Evolutionary conservation across 2,113 vertebrate species (phyloP).

Genomic region (Megaleporinus macrocephalus): DNA sequence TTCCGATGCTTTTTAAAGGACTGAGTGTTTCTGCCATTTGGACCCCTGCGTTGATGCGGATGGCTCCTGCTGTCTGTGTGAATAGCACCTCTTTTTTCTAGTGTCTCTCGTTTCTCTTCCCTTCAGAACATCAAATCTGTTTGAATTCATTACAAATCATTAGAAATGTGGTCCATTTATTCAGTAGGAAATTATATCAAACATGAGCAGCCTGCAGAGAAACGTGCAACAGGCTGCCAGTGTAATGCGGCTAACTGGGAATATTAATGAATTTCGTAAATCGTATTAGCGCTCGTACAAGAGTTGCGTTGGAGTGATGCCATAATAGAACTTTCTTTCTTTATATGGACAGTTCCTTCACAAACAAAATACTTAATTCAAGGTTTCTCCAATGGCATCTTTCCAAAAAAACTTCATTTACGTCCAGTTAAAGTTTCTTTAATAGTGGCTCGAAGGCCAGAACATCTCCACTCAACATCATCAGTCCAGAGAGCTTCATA

Average conservation of each 20-base stretch:
- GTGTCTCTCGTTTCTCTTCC: neutral
- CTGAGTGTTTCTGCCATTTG: slow-evolving; percentile 24
- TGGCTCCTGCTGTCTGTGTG: neutral
- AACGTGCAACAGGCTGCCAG: neutral
- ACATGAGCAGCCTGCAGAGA: neutral
- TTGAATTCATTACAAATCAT: slow-evolving; percentile 1
- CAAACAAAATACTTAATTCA: no score
- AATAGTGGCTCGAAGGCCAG: no score
- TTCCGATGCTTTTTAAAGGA: slow-evolving; percentile 19
- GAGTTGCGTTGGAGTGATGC: neutral
- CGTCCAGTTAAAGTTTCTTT: no score
- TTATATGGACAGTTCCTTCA: neutral
- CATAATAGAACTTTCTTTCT: neutral
- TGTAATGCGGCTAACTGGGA: neutral
- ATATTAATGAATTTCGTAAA: slow-evolving; percentile 7
- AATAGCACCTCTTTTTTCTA: slow-evolving; percentile 26
- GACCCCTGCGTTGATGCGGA: slow-evolving; percentile 19
- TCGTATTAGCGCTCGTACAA: neutral
- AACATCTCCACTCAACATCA: no score
- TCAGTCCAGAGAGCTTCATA: no score
- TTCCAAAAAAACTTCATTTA: no score
- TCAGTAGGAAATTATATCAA: neutral
- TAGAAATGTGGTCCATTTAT: neutral
- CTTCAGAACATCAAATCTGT: neutral
- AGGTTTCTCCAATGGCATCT: no score